Percentiles rank a stretch among this genome's conserved stretches.
phyloP scores from a whole-genome alignment of 2,888 invertebrate genomes.

The Liopterus haemorrhoidalis region DNA sequence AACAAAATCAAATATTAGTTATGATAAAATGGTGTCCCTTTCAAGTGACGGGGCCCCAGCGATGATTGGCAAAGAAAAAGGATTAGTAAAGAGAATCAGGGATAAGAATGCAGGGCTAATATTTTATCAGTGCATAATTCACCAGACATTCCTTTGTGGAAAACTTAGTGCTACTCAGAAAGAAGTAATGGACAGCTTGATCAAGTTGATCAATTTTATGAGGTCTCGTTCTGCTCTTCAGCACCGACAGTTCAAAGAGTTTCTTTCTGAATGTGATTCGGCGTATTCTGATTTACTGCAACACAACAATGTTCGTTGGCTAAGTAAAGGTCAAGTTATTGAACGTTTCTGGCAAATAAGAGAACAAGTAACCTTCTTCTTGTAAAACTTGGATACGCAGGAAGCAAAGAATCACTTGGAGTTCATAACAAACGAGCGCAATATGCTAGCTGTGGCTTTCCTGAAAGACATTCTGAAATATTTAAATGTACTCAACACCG shows the following conservation, averaged over 20 bases:
- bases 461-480: slow-evolving; percentile 23
- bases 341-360: slow-evolving; percentile 28
- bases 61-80: slow-evolving; percentile 31
- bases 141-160: slow-evolving; percentile 30
- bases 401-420: slow-evolving; percentile 32
- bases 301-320: slow-evolving; percentile 33
- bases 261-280: slow-evolving; percentile 30
- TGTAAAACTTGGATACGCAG: slow-evolving; percentile 32
- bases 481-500: slow-evolving; percentile 28
- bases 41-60: slow-evolving; percentile 29
- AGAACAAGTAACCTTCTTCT: slow-evolving; percentile 33
- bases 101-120: slow-evolving; percentile 28
- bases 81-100: slow-evolving; percentile 30
- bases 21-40: slow-evolving; percentile 24
- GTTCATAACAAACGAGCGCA: slow-evolving; percentile 27
- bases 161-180: slow-evolving; percentile 28
- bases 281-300: slow-evolving; percentile 35
- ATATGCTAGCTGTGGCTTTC: slow-evolving; percentile 29
- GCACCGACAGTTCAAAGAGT: slow-evolving; percentile 31
- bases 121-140: slow-evolving; percentile 30
- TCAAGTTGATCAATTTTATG: slow-evolving; percentile 32
- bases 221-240: slow-evolving; percentile 27
- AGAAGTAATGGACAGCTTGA: slow-evolving; percentile 29
- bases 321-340: slow-evolving; percentile 32
- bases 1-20: slow-evolving; percentile 25